Base-by-base conservation (phyloP, 2,888 invertebrate genomes). In the Megaustenia siamemsis region DNA sequence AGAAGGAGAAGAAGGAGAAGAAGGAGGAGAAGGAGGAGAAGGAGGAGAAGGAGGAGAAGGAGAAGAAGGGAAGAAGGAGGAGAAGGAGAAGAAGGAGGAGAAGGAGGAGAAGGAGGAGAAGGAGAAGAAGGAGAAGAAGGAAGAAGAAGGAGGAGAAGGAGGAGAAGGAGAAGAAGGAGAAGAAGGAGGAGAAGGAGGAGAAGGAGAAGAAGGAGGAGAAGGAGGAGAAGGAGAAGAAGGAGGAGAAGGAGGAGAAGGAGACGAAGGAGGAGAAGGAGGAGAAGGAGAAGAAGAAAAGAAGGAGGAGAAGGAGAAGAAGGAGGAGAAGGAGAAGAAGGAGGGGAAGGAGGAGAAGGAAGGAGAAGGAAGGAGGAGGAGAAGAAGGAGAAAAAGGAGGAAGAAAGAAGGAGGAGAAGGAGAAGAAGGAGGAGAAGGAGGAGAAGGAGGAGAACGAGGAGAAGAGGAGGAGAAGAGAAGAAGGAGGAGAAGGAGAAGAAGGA, bases 331-430 rank as follows among this genome's bases (percentile, higher is more conserved):
- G n/a, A 6, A 75, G n/a, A 18, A 75, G n/a, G 8, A 45, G n/a
- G 15, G n/a, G 28, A n/a, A 24, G 4, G n/a, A 45, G n/a, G n/a
- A 45, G n/a, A n/a, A 43, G 15, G n/a, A 32, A 3, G 28, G 68
- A 40, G 38, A 73, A 43, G 40, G 18, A 73, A 43, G 40, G 6
- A 73, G 73, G 40, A n/a, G n/a, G 73, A 73, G 18, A 73, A 43
- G n/a, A 38, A 73, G 43, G 40, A n/a, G 21, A 43, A 73, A n/a
- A 73, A n/a, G 40, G 38, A 73, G 73, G 40, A 38, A 73, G 73
- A 73, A 38, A 73, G 73, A 73, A 38, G 40, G 73, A 73, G 43
- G 35, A 38, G 32, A 32, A 71, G 71, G 24, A 18, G 32, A 32
- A 71, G 71, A 71, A 32, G 32, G 38, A 32, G 18, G 10, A 5